Percentiles rank a stretch among this genome's conserved stretches.
Evolutionary conservation across 2,113 vertebrate genomes (phyloP).

Genomic region (Triplophysa rosa): DNA sequence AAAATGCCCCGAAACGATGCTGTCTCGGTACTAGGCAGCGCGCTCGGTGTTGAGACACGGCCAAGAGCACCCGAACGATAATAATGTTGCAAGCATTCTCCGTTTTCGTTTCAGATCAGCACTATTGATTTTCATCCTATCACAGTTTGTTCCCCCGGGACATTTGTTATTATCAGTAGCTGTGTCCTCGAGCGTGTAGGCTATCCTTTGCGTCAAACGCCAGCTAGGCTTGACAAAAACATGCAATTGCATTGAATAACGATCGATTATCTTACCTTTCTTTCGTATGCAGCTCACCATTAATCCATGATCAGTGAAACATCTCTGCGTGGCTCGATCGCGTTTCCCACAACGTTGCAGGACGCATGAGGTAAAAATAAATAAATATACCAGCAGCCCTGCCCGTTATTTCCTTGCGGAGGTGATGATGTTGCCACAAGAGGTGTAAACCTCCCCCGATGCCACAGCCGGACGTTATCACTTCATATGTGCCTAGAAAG

Average conservation of each 20-base stretch:
- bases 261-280: slow-evolving; percentile 51
- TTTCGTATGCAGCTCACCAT: slow-evolving; percentile 46
- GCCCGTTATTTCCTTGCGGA: slow-evolving; percentile 53
- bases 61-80: slow-evolving; percentile 11
- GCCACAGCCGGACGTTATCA: neutral
- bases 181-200: neutral
- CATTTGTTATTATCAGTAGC: slow-evolving; percentile 10
- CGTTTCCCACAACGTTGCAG: slow-evolving; percentile 55
- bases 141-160: neutral
- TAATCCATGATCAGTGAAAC: slow-evolving; percentile 61
- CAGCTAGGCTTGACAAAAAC: slow-evolving; percentile 13
- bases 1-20: neutral
- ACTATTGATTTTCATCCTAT: slow-evolving; percentile 3
- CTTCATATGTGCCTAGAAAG: slow-evolving; percentile 19
- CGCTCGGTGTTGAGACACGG: neutral
- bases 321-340: slow-evolving; percentile 44
- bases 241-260: neutral
- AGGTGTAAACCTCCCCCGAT: slow-evolving; percentile 29
- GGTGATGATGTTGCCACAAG: slow-evolving; percentile 51
- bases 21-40: neutral
- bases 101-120: neutral
- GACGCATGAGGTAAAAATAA: slow-evolving; percentile 49
- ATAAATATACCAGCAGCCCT: slow-evolving; percentile 55
- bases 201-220: slow-evolving; percentile 21
- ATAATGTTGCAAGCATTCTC: slow-evolving; percentile 16